A percentile compares a stretch with the other conserved stretches of the same genome.
Evolutionary conservation across 1,140 invertebrate genomes (phyloP).

Genomic region (Drosophila pallidifrons): DNA sequence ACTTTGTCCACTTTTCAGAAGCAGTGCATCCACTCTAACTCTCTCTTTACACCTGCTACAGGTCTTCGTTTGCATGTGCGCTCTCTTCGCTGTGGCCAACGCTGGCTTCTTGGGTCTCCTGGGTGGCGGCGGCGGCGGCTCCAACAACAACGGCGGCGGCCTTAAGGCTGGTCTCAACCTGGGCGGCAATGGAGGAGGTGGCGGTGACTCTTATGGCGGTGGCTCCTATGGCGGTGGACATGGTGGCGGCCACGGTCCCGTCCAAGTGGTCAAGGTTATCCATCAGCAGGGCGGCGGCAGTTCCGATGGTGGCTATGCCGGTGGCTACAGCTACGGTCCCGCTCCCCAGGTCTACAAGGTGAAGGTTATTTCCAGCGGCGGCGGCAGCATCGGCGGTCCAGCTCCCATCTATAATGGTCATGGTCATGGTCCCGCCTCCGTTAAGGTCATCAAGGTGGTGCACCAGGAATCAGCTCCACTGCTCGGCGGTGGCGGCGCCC

Average conservation of each 20-base stretch:
- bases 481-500: conserved; percentile 22
- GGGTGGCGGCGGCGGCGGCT: conserved; percentile 57
- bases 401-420: conserved; percentile 43
- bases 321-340: conserved; percentile 59
- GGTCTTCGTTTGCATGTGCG: conserved; percentile 77
- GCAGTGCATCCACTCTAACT: conserved; percentile 2
- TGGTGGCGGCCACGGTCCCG: conserved; percentile 31
- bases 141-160: neutral
- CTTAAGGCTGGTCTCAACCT: conserved; percentile 54
- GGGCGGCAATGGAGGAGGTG: conserved; percentile 48
- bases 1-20: neutral
- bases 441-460: conserved; percentile 73
- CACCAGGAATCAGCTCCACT: conserved; percentile 54
- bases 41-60: conserved; percentile 7
- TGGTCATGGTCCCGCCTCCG: conserved; percentile 51
- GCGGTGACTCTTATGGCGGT: conserved; percentile 4
- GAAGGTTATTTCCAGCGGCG: conserved; percentile 67
- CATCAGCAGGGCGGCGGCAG: conserved; percentile 34
- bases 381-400: conserved; percentile 24
- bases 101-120: conserved; percentile 73
- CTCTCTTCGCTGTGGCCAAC: conserved; percentile 74
- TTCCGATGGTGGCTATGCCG: conserved; percentile 42
- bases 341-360: conserved; percentile 71
- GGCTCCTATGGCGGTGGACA: conserved; percentile 39
- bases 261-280: conserved; percentile 52